These are phyloP conservation scores for Leptarthrus brevirostris DNA, from an alignment of 2,888 invertebrate species.

Conservation along the genomic window DNA sequence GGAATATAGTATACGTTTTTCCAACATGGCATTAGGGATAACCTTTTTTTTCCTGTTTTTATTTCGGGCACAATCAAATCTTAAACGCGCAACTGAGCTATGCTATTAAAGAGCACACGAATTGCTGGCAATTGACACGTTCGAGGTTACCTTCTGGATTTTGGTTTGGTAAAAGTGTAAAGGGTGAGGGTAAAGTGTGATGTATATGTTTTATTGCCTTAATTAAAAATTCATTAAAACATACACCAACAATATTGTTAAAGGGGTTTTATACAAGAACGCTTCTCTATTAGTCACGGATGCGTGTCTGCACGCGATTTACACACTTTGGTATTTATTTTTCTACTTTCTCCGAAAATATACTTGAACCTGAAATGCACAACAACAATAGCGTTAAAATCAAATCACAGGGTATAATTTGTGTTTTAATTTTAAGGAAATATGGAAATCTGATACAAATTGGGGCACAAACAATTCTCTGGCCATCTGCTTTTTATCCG, in stretches of 20 bases:
- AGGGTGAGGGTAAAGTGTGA: neutral
- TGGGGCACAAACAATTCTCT: too few species aligned
- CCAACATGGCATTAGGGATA: neutral
- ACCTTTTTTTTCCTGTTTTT: slow-evolving; percentile 6
- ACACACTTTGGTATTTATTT: too few species aligned
- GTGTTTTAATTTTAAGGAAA: too few species aligned
- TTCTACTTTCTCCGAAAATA: neutral
- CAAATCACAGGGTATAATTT: too few species aligned
- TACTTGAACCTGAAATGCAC: too few species aligned
- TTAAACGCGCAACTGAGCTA: too few species aligned
- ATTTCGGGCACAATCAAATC: neutral
- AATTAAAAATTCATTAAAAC: slow-evolving; percentile 25
- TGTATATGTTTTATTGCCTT: neutral
- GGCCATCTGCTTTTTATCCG: too few species aligned
- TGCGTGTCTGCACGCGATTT: slow-evolving; percentile 8
- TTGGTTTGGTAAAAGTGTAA: neutral
- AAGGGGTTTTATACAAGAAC: neutral
- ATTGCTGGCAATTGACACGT: neutral
- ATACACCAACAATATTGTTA: neutral
- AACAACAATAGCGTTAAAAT: too few species aligned
- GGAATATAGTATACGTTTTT: too few species aligned
- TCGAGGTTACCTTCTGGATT: neutral
- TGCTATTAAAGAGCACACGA: too few species aligned
- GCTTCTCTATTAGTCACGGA: neutral
- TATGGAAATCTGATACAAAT: too few species aligned